A percentile compares a stretch with the other conserved stretches of the same genome.
These are phyloP conservation scores for Hydrocynus forskahlii DNA, from an alignment of 2,797 vertebrate genomes.

Conservation along the genomic window DNA sequence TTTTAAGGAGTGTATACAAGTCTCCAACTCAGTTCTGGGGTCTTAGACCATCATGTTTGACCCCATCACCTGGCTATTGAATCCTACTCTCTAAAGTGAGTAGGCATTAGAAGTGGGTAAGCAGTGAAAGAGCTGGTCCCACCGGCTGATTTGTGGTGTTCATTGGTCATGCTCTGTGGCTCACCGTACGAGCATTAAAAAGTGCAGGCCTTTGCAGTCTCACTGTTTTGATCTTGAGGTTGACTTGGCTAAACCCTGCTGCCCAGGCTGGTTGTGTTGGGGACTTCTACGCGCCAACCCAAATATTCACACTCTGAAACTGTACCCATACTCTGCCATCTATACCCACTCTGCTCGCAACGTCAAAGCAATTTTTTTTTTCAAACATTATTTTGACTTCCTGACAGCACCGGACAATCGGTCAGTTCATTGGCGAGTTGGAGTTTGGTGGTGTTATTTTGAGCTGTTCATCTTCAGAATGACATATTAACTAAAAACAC, in stretches of 20 bases:
- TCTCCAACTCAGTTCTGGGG: neutral
- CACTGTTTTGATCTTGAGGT: conserved; percentile 70
- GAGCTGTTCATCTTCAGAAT: conserved; percentile 49
- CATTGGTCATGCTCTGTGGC: conserved; percentile 30
- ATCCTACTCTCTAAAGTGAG: neutral
- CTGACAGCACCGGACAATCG: conserved; percentile 29
- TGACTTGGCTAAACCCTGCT: conserved; percentile 56
- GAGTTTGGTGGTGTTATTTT: conserved; percentile 64
- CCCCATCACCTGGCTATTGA: neutral
- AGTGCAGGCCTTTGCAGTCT: conserved; percentile 62
- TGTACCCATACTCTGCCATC: conserved; percentile 52
- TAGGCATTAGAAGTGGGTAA: neutral
- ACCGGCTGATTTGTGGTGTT: conserved; percentile 38
- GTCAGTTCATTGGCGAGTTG: conserved; percentile 33
- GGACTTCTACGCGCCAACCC: conserved; percentile 66
- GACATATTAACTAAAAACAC: conserved; percentile 51
- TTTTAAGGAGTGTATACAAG: neutral
- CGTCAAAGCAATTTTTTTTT: neutral
- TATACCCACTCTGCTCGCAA: conserved; percentile 40
- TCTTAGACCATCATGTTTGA: neutral
- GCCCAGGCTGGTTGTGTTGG: conserved; percentile 66
- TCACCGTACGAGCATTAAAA: conserved; percentile 41
- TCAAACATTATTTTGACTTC: conserved; percentile 68
- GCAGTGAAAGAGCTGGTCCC: neutral
- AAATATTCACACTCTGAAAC: conserved; percentile 69